Evolutionary conservation across 2,113 vertebrate species (phyloP).

Genomic region (Uria aalge): DNA sequence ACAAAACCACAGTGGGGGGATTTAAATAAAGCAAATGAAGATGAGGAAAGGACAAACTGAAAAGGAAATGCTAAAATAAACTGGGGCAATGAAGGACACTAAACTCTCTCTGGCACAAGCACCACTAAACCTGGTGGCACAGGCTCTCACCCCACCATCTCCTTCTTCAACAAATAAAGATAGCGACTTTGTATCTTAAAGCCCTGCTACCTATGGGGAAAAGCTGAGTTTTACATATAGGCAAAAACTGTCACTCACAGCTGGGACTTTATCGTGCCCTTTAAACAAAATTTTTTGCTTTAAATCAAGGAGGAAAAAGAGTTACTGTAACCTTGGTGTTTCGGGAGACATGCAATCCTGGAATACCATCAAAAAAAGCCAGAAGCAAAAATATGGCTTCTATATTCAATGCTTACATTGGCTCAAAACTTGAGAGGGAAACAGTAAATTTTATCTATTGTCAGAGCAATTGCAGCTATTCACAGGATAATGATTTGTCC

Average conservation of each 20-base stretch:
- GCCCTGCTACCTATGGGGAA: background rate
- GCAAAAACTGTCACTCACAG: background rate
- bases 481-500: background rate
- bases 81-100: background rate
- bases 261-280: background rate
- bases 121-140: background rate
- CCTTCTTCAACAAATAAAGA: background rate
- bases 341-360: background rate
- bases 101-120: background rate
- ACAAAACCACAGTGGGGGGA: accelerated
- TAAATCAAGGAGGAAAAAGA: background rate
- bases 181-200: background rate
- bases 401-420: background rate
- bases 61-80: background rate
- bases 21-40: background rate
- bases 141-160: background rate
- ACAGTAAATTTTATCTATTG: background rate
- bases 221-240: background rate
- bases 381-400: background rate
- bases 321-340: background rate
- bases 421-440: background rate
- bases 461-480: background rate
- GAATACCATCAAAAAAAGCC: background rate
- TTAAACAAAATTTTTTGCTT: slow-evolving; percentile 5
- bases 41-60: background rate